Conservation (phyloP, 2,797 vertebrate genomes). For the Muscicapa striata region DNA sequence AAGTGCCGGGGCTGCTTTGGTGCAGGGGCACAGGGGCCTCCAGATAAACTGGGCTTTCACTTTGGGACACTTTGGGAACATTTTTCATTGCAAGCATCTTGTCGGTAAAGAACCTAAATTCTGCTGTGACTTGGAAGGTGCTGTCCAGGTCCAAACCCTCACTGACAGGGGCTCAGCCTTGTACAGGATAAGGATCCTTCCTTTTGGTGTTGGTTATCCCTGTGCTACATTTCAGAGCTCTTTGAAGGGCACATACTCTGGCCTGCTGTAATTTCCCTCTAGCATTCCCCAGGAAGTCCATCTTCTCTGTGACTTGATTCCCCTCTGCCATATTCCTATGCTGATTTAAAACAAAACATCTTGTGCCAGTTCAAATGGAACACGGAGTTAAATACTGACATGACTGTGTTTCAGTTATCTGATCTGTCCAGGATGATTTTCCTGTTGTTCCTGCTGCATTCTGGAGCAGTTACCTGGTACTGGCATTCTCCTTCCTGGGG, state of each 20-base stretch:
- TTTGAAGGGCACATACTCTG: not conserved
- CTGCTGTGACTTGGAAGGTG: not conserved
- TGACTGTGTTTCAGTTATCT: not conserved
- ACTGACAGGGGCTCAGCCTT: not conserved
- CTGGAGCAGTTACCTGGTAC: not conserved
- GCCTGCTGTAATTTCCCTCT: not conserved
- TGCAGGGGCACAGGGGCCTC: not conserved
- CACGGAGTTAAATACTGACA: not conserved
- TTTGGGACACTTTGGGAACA: not conserved
- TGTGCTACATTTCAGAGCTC: not conserved
- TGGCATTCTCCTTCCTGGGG: not conserved
- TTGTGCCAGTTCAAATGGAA: not conserved
- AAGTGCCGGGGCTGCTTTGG: constrained; percentile 52
- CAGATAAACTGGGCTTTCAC: not conserved
- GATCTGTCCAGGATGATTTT: not conserved
- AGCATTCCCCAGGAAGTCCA: not conserved
- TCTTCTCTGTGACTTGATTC: not conserved
- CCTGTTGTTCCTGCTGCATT: not conserved
- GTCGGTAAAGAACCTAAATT: not conserved
- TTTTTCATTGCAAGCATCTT: not conserved
- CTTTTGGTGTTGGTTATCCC: not conserved
- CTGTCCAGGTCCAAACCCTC: not conserved
- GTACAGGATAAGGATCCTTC: not conserved
- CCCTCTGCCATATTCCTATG: not conserved
- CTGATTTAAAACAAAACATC: not conserved